Base-by-base conservation (phyloP, 2,797 vertebrate species). In the Echeneis naucrates region DNA sequence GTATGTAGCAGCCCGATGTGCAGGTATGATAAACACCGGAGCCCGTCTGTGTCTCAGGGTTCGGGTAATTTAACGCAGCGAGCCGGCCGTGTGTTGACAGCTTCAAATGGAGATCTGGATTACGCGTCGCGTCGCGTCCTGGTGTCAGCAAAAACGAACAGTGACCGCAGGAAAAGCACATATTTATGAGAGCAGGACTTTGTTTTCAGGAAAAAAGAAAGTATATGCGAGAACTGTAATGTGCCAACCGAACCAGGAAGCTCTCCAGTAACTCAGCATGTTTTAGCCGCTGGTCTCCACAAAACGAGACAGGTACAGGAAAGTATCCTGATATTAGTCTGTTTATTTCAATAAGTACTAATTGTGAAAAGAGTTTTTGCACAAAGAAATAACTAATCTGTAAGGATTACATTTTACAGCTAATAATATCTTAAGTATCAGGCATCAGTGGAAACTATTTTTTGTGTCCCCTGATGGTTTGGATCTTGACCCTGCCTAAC, bases 1-100 rank as follows among this genome's bases (percentile, higher is more conserved):
- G 38, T 63, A 79, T 86, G 87, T 86, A 82, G 73, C 14, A 3
- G 45, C 33, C 30, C 21, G 0, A 55, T 23, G 65, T 54, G 1
- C 71, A 75, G 87, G 88, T 88, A 62, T 13, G 81, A 59, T 2
- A 0, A 1, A 0, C 3, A n/a, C n/a, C 14, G 12, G 1, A 0
- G n/a, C 16, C 13, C 61, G 5, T 30, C n/a, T 24, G 16, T 8
- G 23, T 55, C 21, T 2, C 4, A 24, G 3, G 2, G 14, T 12
- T 16, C 12, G n/a, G n/a, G n/a, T n/a, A n/a, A n/a, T 37, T 16
- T 47, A 17, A 14, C 23, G 38, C 38, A 24, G n/a, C 16, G 35
- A 40, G 8, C 10, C 32, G 9, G 47, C n/a, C 38, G 58, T 1
- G 32, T n/a, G 72, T 50, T n/a, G 47, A 16, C 60, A 42, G 45